Evolutionary conservation across 2,888 invertebrate species (phyloP).

Genomic region (Epirrita christyi): DNA sequence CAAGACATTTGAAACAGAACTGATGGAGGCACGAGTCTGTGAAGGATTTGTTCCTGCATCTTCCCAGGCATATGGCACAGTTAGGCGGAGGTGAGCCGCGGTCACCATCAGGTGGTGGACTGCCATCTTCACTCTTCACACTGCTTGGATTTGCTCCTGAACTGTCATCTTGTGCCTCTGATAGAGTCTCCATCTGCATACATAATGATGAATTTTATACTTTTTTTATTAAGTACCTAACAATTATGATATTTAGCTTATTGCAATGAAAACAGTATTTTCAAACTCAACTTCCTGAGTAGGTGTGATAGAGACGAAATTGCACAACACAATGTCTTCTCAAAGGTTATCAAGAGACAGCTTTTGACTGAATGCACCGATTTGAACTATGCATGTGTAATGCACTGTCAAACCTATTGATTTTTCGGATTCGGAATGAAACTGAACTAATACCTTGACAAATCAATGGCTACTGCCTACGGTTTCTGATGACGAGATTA

Average conservation of each 20-base stretch:
- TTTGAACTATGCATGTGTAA: slow-evolving; percentile 11
- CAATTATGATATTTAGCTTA: too few relatives aligned
- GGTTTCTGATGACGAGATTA: not conserved
- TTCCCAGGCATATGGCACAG: slow-evolving; percentile 96
- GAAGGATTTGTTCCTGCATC: slow-evolving; percentile 94
- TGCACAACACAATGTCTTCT: slow-evolving; percentile 1
- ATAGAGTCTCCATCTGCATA: slow-evolving; percentile 62
- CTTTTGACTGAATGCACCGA: slow-evolving; percentile 2
- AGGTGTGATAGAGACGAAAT: not conserved
- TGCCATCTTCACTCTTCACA: slow-evolving; percentile 78
- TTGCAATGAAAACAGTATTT: too few relatives aligned
- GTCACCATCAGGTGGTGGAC: slow-evolving; percentile 67
- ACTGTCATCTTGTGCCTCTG: slow-evolving; percentile 61
- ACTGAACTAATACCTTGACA: slow-evolving; percentile 9
- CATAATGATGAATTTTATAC: not conserved
- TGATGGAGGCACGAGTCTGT: slow-evolving; percentile 97
- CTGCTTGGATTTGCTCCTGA: slow-evolving; percentile 73
- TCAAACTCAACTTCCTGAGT: not conserved
- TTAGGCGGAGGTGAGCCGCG: slow-evolving; percentile 90
- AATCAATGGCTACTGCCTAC: slow-evolving; percentile 5
- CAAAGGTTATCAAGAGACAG: not conserved
- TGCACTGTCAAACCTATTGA: slow-evolving; percentile 19
- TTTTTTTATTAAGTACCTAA: too few relatives aligned
- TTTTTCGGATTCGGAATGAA: slow-evolving; percentile 5
- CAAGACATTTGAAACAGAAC: slow-evolving; percentile 96